A percentile compares a stretch with the other conserved stretches of the same genome.
Evolutionary conservation across 2,113 vertebrate species (phyloP).

Genomic region (Dicerorhinus sumatrensis): DNA sequence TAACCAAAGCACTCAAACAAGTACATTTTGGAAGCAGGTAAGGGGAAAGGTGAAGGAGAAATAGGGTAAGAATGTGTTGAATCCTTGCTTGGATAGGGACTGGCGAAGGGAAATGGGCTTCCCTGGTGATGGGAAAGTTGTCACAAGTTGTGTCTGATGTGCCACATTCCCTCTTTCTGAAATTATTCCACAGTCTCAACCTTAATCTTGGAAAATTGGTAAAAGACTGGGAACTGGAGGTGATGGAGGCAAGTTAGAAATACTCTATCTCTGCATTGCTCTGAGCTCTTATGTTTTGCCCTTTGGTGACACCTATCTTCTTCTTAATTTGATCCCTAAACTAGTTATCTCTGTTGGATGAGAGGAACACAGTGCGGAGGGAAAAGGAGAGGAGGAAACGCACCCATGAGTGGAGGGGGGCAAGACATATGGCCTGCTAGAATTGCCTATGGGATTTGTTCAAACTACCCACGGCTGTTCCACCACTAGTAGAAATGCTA

Average conservation of each 20-base stretch:
- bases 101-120: background rate
- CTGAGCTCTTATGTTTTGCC: background rate
- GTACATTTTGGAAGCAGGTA: background rate
- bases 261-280: background rate
- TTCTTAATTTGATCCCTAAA: slow-evolving; percentile 33
- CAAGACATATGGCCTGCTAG: background rate
- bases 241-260: background rate
- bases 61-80: background rate
- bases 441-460: background rate
- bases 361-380: background rate
- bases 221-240: background rate
- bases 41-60: background rate
- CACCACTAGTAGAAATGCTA: background rate
- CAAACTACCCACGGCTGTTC: background rate
- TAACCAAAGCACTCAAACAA: background rate
- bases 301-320: background rate
- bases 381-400: no score
- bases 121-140: background rate
- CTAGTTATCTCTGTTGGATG: background rate
- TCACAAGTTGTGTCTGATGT: background rate
- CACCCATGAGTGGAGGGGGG: background rate
- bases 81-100: background rate
- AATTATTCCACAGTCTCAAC: background rate
- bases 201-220: background rate
- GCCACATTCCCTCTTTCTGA: background rate